Percentiles rank a stretch among this genome's conserved stretches.
Conservation (phyloP, 2,113 vertebrate species). For the Semicossyphus pulcher region DNA sequence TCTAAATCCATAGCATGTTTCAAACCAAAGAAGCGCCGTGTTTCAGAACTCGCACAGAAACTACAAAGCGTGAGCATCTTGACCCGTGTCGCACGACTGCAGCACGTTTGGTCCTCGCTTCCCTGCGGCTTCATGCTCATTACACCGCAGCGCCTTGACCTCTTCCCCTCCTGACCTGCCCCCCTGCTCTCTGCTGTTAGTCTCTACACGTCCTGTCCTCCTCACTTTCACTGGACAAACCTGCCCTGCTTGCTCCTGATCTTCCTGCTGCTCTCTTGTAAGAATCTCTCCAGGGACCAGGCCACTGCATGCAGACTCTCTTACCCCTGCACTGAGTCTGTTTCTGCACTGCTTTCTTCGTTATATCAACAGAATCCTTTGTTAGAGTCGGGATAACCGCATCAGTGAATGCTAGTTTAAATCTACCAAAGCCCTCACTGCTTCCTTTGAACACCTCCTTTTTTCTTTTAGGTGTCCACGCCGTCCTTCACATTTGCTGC, state of each 20-base stretch:
- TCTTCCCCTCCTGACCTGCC: neutral
- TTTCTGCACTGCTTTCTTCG: neutral
- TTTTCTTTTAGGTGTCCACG: conserved; percentile 4
- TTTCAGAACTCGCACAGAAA: conserved; percentile 7
- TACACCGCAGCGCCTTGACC: conserved; percentile 5
- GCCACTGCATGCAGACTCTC: neutral
- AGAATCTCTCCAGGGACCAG: neutral
- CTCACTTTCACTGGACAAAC: neutral
- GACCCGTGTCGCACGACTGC: neutral
- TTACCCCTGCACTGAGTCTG: neutral
- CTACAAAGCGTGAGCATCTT: neutral
- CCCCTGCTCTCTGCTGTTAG: neutral
- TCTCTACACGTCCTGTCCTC: neutral
- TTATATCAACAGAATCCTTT: neutral
- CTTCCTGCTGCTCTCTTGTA: neutral
- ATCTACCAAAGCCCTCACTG: neutral
- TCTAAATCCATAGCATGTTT: too few species aligned
- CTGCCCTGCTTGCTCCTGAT: neutral
- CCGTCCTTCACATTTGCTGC: neutral
- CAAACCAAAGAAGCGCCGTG: too few species aligned
- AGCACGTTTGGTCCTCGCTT: neutral
- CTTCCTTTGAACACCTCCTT: conserved; percentile 11
- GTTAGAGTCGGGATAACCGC: too few species aligned
- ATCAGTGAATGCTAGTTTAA: conserved; percentile 8
- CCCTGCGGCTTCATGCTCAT: conserved; percentile 19